Evolutionary conservation across 1,140 invertebrate genomes (phyloP), one percentile per base, ranked within the genome.

Genomic region (Ridgeia piscesae): DNA sequence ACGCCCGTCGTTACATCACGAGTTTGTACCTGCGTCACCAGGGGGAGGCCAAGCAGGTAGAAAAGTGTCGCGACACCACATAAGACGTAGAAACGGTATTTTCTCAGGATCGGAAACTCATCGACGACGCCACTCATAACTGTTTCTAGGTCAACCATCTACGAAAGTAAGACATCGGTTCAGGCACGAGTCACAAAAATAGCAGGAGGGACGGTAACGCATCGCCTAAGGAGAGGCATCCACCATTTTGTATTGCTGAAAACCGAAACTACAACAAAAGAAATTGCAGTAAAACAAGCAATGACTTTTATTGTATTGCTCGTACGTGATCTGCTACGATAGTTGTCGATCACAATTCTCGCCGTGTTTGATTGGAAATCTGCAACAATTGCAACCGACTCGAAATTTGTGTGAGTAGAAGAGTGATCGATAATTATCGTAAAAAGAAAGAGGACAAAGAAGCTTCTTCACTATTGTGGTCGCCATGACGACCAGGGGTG

Each of bases 101-200:
- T 88, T 21, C 48, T 14, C 33, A 89, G 50, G n/a, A 33, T 33
- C 17, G 50, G 50, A 21, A 58, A 89, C 33, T 92, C 91, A 88
- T 92, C 91, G 17, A 92, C 27, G 31, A 92, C 33, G 0, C 91
- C 91, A 35, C 48, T 92, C 91, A 92, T 92, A 33, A 92, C 91
- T 89, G 91, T 92, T 88, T 92, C 91, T 14, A 92, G 48, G 35
- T 92, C 91, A 77, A 92, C 91, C 91, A 92, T 92, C 91, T 92
- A 35, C 58, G 27, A 31, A 77, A 77, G 58, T 21, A 77, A 77
- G 58, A 77, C 58, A 77, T 77, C 2, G 58, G 11, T 77, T 21
- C 58, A 77, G 58, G 58, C 27, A 77, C 58, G 27, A 77, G 58
- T 77, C 58, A 2, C 2, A 31, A 77, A 17, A 77, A 17, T 77